These are phyloP conservation scores for Ceratosolen fusciceps DNA, from an alignment of 1,140 invertebrate genomes.

Conservation along the genomic window DNA sequence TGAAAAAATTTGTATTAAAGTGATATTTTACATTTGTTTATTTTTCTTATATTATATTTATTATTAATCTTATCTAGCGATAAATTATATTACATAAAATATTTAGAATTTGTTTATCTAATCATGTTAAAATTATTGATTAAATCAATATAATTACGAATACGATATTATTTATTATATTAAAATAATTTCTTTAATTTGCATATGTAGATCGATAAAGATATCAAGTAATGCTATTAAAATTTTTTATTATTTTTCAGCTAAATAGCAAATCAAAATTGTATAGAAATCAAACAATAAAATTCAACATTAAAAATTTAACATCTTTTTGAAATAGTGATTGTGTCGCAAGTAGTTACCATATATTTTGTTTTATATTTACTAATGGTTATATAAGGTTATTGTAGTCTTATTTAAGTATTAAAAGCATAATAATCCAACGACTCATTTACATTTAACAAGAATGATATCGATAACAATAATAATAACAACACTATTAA, in stretches of 20 bases:
- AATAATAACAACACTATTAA: neutral
- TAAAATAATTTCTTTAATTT: no score
- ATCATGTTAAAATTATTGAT: no score
- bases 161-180: no score
- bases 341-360: neutral
- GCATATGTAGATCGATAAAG: no score
- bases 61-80: no score
- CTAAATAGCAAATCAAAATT: neutral
- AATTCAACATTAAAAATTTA: neutral
- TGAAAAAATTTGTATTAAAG: no score
- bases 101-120: no score
- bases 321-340: neutral
- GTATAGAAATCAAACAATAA: neutral
- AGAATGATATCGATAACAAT: neutral
- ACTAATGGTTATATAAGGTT: neutral
- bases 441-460: neutral
- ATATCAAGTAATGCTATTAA: no score
- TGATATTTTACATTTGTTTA: no score
- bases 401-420: neutral
- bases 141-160: no score
- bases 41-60: no score
- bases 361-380: neutral
- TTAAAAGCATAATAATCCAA: slow-evolving; percentile 1
- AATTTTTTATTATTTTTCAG: neutral
- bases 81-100: no score